phyloP scores from a whole-genome alignment of 2,888 invertebrate genomes.

The Pelosia muscerda region DNA sequence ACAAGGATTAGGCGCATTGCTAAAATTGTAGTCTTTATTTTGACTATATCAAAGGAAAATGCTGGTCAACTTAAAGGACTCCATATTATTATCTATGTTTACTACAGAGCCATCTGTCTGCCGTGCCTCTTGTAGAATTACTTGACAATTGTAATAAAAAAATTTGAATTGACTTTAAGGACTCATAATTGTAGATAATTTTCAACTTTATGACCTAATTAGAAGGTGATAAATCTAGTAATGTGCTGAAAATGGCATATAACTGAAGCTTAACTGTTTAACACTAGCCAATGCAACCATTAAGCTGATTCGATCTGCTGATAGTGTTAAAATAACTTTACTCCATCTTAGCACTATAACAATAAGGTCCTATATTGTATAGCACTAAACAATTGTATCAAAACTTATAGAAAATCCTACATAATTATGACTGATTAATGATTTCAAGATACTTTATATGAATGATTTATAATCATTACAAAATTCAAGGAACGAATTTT shows the following conservation, averaged over 20 bases:
- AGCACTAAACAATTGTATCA: slow-evolving; percentile 17
- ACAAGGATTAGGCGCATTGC: too few relatives aligned
- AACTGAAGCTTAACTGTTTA: slow-evolving; percentile 40
- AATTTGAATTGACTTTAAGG: background rate
- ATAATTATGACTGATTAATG: slow-evolving; percentile 28
- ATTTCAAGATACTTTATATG: background rate
- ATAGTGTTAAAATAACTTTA: slow-evolving; percentile 27
- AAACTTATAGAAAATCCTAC: slow-evolving; percentile 20
- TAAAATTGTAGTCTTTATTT: too few relatives aligned
- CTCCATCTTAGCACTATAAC: background rate
- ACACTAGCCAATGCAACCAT: slow-evolving; percentile 46
- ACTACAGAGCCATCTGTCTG: too few relatives aligned
- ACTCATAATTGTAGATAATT: background rate
- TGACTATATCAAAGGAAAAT: too few relatives aligned
- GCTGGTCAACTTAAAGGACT: too few relatives aligned
- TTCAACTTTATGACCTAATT: background rate
- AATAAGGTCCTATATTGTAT: slow-evolving; percentile 7
- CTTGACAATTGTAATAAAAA: too few relatives aligned
- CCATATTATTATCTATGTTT: too few relatives aligned
- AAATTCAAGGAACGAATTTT: too few relatives aligned
- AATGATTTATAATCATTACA: background rate
- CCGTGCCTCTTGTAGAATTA: too few relatives aligned
- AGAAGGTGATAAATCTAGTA: background rate
- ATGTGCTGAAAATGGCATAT: slow-evolving; percentile 1
- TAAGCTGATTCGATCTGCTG: slow-evolving; percentile 46